Conservation (phyloP, 2,888 invertebrate species). For the Pyralis farinalis region DNA sequence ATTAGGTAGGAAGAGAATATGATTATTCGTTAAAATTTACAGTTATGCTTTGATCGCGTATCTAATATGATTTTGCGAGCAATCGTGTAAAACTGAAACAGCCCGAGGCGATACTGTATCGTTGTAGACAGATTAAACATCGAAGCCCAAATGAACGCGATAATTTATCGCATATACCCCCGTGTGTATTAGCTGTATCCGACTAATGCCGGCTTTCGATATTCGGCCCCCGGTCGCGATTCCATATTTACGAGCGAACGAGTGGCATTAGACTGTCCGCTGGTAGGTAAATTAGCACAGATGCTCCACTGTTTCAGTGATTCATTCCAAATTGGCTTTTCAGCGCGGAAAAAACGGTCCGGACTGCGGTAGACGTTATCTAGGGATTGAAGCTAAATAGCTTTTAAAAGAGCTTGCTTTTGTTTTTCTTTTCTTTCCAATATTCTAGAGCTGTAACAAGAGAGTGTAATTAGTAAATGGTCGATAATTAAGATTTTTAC, state of each 20-base stretch:
- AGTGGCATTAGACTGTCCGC: conserved; percentile 79
- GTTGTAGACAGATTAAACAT: conserved; percentile 76
- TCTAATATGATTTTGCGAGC: conserved; percentile 4
- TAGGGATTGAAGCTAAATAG: conserved; percentile 64
- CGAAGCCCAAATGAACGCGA: conserved; percentile 77
- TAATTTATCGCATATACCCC: conserved; percentile 77
- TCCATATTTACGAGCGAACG: conserved; percentile 75
- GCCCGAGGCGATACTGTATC: conserved; percentile 56
- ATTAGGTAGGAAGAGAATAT: no score
- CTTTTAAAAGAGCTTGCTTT: conserved; percentile 65
- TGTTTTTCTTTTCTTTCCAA: conserved; percentile 44
- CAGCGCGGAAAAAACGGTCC: conserved; percentile 66
- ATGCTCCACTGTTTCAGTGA: conserved; percentile 79
- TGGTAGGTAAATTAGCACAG: conserved; percentile 81
- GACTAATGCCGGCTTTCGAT: conserved; percentile 80
- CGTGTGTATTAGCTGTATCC: conserved; percentile 80
- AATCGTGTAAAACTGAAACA: conserved; percentile 44
- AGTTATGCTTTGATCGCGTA: not conserved
- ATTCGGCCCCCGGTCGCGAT: conserved; percentile 77
- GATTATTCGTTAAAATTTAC: not conserved
- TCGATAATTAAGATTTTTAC: not conserved
- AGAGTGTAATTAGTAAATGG: conserved; percentile 4
- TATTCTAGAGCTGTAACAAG: conserved; percentile 12
- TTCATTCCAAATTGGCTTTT: conserved; percentile 81
- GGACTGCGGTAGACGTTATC: conserved; percentile 63